Evolutionary conservation across 2,113 vertebrate genomes (phyloP), one percentile per base, ranked within the genome.

Genomic region (Bambusicola thoracicus): DNA sequence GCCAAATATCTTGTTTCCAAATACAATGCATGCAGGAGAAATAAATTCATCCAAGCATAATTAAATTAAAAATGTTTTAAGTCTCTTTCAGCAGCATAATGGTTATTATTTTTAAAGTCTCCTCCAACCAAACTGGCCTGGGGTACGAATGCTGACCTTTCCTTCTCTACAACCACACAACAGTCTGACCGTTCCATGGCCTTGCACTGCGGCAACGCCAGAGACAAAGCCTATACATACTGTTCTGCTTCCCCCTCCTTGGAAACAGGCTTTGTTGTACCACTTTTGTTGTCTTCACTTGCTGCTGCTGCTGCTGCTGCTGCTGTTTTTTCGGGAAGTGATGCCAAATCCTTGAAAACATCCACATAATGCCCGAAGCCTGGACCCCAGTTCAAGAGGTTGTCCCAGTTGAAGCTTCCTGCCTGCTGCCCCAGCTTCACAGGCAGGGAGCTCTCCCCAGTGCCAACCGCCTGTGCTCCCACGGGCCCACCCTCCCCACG

Each of bases 361-460:
- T 99, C 99, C 44, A 99, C 99, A 27, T 99, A 99, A 96, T 99
- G 99, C 90, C 98, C 99, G 55, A 99, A 99, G 36, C 99, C 99
- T 0, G 99, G 99, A 72, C 99, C 99, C 99, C 99, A 99, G 99
- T 99, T 99, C 97, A 99, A 98, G 73, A 99, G 98, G 96, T 98
- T 99, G 98, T 99, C 99, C 99, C 99, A 99, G 97, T 99, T 99
- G 97, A 99, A 99, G 93, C 92, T 98, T 58, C 98, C 98, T 0
- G 98, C 98, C 40, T 97, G 98, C 82, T 98, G 98, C 32, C 98
- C 98, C 59, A 99, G 98, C 95, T 98, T 99, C 76, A 98, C 74
- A 36, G 98, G 98, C 88, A 99, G 92, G 24, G 98, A 98, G 97
- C 97, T 95, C 30, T 99, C 99, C 63, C 98, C 97, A 0, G 96